Evolutionary conservation across 2,888 invertebrate species (phyloP).

Genomic region (Peribatodes rhomboidaria): DNA sequence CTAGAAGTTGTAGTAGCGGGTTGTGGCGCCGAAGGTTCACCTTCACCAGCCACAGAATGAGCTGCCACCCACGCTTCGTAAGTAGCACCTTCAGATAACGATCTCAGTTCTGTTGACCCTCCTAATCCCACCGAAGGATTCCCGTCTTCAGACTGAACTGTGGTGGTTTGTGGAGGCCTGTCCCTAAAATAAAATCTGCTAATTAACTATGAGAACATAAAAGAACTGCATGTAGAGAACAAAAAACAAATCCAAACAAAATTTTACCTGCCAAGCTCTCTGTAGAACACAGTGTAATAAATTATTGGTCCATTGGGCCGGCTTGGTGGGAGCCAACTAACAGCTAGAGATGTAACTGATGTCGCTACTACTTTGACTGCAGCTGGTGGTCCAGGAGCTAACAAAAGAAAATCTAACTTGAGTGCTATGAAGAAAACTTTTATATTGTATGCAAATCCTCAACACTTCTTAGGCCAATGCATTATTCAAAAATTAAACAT

Average conservation of each 20-base stretch:
- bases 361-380: constrained; percentile 94
- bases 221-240: neutral
- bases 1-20: constrained; percentile 91
- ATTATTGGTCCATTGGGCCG: constrained; percentile 93
- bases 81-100: constrained; percentile 90
- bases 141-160: constrained; percentile 75
- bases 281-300: constrained; percentile 93
- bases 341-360: constrained; percentile 93
- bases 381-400: constrained; percentile 94
- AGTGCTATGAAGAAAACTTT: no score
- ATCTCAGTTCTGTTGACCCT: constrained; percentile 88
- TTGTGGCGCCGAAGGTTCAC: constrained; percentile 91
- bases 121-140: constrained; percentile 76
- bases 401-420: neutral
- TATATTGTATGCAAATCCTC: no score
- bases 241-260: neutral
- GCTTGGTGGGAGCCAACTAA: constrained; percentile 94
- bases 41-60: constrained; percentile 93
- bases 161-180: constrained; percentile 78
- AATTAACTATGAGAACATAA: constrained; percentile 7
- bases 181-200: constrained; percentile 60
- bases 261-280: constrained; percentile 88
- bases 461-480: no score
- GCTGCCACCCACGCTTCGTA: constrained; percentile 96
- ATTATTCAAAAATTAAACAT: no score